Conservation (phyloP, 2,113 vertebrate genomes). For the Pseudorhombus dupliciocellatus region DNA sequence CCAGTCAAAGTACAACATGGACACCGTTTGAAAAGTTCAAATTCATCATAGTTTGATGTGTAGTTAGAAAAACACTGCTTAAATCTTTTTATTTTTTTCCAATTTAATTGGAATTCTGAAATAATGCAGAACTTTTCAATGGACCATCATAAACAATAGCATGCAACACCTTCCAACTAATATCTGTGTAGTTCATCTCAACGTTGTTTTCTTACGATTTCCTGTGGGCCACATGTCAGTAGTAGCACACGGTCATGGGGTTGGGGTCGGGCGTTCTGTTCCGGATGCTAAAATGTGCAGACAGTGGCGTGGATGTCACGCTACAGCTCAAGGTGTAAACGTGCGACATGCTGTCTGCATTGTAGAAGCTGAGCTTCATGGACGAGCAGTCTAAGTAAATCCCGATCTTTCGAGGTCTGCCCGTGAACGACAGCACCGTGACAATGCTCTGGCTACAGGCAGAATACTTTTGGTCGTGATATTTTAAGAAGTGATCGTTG, state of each 20-base stretch:
- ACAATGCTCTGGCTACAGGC: not conserved
- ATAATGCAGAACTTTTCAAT: too few relatives aligned
- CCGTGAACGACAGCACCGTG: not conserved
- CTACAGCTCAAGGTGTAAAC: slow-evolving; percentile 15
- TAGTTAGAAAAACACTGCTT: too few relatives aligned
- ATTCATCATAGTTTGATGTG: too few relatives aligned
- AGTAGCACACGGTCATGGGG: slow-evolving; percentile 46
- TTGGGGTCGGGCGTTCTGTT: not conserved
- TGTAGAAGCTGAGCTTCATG: slow-evolving; percentile 53
- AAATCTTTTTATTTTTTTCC: too few relatives aligned
- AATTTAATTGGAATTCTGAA: too few relatives aligned
- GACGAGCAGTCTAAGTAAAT: slow-evolving; percentile 56
- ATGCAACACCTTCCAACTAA: too few relatives aligned
- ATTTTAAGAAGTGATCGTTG: slow-evolving; percentile 22
- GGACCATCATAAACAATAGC: too few relatives aligned
- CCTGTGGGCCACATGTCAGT: slow-evolving; percentile 13
- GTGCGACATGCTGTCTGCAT: slow-evolving; percentile 60
- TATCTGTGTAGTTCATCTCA: not conserved
- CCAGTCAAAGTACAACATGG: too few relatives aligned
- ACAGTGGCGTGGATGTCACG: not conserved
- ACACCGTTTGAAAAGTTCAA: too few relatives aligned
- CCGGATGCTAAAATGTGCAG: slow-evolving; percentile 22
- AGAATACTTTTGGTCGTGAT: slow-evolving; percentile 1
- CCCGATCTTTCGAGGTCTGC: slow-evolving; percentile 45
- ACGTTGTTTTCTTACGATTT: not conserved